Base-by-base conservation (phyloP, 2,888 invertebrate genomes). In the Hipparchia sbordonii region DNA sequence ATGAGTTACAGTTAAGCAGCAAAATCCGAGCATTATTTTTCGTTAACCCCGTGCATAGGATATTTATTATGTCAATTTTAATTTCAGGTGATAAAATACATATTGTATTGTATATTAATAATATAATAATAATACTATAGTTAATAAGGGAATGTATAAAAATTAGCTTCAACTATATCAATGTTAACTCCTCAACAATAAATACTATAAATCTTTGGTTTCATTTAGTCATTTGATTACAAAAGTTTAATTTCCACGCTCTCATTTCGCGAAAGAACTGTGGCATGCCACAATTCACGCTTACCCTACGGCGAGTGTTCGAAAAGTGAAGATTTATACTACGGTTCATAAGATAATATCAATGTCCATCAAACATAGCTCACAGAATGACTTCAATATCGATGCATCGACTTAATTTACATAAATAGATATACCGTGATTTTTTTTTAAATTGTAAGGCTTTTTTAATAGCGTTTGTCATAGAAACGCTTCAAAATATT, bases 151-250 rank as follows among this genome's bases (percentile, higher is more conserved):
- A 90, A 90, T 88, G 91, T 90, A 90, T 88, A 89, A 91, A 90
- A 90, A 88, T 89, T 87, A 89, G 82, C 86, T 86, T 87, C 87
- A 86, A 88, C 87, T 89, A 88, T 88, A 87, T 87, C 87, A 84
- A 86, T 83, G 88, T 87, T 87, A 88, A 85, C 85, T 87, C 86
- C 84, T 88, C 90, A 88, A 89, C 88, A 90, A 90, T 92, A 92
- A 92, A 92, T 91, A 92, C 89, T 92, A 90, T 88, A 89, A 90
- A 89, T 92, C 93, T 93, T 93, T 93, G 93, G 93, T 90, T 90
- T 89, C 87, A 89, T 87, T 89, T 88, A 89, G 90, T 90, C 89
- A 87, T 84, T 89, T 84, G 87, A 88, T 87, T 90, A 87, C 83
- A 86, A 87, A 88, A 87, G 80, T 81, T 82, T 65, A 33, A 52